Percentiles rank a stretch among this genome's conserved stretches.
Evolutionary conservation across 2,113 vertebrate genomes (phyloP).

Genomic region (Abramis brama): DNA sequence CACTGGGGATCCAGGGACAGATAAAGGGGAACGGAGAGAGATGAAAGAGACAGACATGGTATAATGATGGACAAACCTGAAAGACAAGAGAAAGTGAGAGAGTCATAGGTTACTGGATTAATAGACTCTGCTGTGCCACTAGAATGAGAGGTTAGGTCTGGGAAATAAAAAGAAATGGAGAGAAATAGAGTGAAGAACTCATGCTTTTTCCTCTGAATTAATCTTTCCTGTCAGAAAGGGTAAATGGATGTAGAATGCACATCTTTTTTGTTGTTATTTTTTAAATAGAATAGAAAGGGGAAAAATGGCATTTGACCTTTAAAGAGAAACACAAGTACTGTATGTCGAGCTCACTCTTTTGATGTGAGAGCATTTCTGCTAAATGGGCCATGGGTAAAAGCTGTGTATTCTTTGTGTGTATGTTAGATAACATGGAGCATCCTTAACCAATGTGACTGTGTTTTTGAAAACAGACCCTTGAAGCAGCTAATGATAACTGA

Average conservation of each 20-base stretch:
- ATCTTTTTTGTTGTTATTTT: background rate
- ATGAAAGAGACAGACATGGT: conserved; percentile 21
- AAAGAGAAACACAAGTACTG: background rate
- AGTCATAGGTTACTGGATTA: conserved; percentile 24
- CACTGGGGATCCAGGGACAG: background rate
- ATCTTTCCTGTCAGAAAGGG: conserved; percentile 66
- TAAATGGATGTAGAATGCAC: conserved; percentile 60
- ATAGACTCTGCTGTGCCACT: conserved; percentile 24
- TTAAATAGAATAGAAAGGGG: background rate
- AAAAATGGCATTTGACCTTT: background rate
- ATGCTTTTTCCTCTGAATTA: conserved; percentile 55
- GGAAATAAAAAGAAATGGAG: conserved; percentile 16
- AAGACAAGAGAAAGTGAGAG: conserved; percentile 21
- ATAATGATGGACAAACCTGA: conserved; percentile 35
- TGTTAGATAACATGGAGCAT: background rate
- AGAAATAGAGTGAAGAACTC: conserved; percentile 47
- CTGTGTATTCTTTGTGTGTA: background rate
- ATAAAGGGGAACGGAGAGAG: conserved; percentile 21
- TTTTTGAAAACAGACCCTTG: conserved; percentile 6
- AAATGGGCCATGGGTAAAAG: conserved; percentile 32
- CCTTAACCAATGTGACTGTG: background rate
- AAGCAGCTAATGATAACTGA: conserved; percentile 32
- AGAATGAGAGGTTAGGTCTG: conserved; percentile 26
- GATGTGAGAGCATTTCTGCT: conserved; percentile 11
- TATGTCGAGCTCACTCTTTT: background rate